A percentile compares a stretch with the other conserved stretches of the same genome.
phyloP scores from a whole-genome alignment of 2,797 vertebrate genomes.

The Anguilla pacifica region DNA sequence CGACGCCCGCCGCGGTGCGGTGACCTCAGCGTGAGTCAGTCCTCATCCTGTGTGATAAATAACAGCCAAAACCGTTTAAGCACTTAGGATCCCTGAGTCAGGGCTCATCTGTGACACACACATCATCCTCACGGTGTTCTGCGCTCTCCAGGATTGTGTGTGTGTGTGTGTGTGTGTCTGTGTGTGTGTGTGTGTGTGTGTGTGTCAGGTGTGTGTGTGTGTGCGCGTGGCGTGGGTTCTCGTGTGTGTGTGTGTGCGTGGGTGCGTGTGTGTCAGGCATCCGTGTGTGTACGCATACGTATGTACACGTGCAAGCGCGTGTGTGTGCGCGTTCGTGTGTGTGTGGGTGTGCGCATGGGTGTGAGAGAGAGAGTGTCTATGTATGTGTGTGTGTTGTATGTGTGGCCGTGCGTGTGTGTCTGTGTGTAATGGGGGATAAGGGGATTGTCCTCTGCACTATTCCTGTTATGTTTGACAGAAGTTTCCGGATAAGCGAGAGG shows the following conservation, averaged over 20 bases:
- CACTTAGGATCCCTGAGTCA: background rate
- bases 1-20: background rate
- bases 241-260: background rate
- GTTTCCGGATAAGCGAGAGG: background rate
- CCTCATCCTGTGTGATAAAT: too few relatives aligned
- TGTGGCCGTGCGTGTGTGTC: background rate
- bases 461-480: background rate
- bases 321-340: background rate
- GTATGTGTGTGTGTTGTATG: too few relatives aligned
- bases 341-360: background rate
- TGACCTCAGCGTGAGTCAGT: background rate
- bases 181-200: too few relatives aligned
- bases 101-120: background rate
- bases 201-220: too few relatives aligned
- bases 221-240: too few relatives aligned
- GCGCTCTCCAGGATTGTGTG: background rate
- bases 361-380: too few relatives aligned
- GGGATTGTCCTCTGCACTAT: background rate
- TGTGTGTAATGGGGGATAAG: background rate
- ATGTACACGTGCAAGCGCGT: too few relatives aligned
- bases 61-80: background rate
- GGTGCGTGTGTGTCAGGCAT: background rate
- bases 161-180: too few relatives aligned
- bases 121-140: background rate
- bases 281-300: background rate